A percentile compares a stretch with the other conserved stretches of the same genome.
phyloP scores from a whole-genome alignment of 92 coral and sea anemone genomes.

The Virgularia gustaviana region DNA sequence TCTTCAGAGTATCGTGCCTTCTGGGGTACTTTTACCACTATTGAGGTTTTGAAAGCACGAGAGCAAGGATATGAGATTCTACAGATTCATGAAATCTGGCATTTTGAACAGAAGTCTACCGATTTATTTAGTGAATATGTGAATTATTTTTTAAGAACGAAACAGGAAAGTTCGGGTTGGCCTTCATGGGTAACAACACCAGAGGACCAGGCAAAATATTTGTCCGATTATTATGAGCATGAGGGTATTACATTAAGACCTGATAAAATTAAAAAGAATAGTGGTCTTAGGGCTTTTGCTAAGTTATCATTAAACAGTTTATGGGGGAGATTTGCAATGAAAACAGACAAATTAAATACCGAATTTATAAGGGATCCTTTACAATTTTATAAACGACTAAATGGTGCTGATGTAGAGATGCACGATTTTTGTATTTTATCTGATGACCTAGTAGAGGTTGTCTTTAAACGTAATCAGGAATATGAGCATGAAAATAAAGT shows the following conservation, averaged over 20 bases:
- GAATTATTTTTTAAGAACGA: slow-evolving; percentile 38
- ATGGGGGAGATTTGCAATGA: slow-evolving; percentile 44
- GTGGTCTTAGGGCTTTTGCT: neutral
- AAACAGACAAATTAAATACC: slow-evolving; percentile 29
- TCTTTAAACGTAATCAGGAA: slow-evolving; percentile 42
- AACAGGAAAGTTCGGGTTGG: slow-evolving; percentile 44
- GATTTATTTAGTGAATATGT: slow-evolving; percentile 45
- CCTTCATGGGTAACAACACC: slow-evolving; percentile 12
- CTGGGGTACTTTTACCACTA: neutral
- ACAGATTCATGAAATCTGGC: slow-evolving; percentile 40
- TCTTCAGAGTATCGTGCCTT: neutral
- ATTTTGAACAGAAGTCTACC: slow-evolving; percentile 24
- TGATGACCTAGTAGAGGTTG: slow-evolving; percentile 44
- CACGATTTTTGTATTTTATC: slow-evolving; percentile 40
- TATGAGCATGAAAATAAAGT: slow-evolving; percentile 27
- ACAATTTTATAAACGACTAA: slow-evolving; percentile 28
- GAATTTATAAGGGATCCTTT: slow-evolving; percentile 31
- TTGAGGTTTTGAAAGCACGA: slow-evolving; percentile 10
- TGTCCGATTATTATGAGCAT: slow-evolving; percentile 10
- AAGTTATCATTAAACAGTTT: slow-evolving; percentile 34
- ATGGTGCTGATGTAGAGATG: slow-evolving; percentile 29
- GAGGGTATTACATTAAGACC: neutral
- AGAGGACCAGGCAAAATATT: neutral
- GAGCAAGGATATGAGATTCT: slow-evolving; percentile 31
- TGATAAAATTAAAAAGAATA: neutral